Evolutionary conservation across 2,888 invertebrate species (phyloP), one percentile per base, ranked within the genome.

Genomic region (Ophion costatus): DNA sequence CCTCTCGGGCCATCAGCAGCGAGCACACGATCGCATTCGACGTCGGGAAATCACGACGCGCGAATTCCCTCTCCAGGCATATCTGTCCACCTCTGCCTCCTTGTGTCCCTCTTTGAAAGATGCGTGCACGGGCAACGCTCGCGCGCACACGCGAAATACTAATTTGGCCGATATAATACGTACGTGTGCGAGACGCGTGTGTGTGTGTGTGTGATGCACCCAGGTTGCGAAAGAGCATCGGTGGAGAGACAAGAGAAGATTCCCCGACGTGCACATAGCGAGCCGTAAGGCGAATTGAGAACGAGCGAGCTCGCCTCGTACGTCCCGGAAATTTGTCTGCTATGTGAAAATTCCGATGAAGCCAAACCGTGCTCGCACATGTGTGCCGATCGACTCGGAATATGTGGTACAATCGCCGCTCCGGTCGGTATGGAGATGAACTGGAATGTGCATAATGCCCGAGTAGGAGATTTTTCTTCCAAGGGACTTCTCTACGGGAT

Each of bases 31-130:
- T 63, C 69, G 74, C 80, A 61, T 74, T 83, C 81, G 71, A 64
- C 80, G 82, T 78, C 90, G 90, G 89, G 88, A 82, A 85, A 76
- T 74, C 66, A 67, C 59, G 45, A 74, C 67, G 67, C 82, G 59
- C 78, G 24, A 67, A 76, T 29, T 81, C 74, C 45, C 75, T 64
- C 80, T 75, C 38, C 5, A 14, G 45, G 61, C 74, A 61, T 67
- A 24, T 79, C 57, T 63, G 29, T 79, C 63, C 51, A 22, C 57
- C 61, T 67, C 67, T 24, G n/a, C 59, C 45, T 69, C 42, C 59
- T 11, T 42, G 51, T 57, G n/a, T 59, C 7, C 4, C 56, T 79
- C 64, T 73, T 79, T 20, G 64, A 56, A 38, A 74, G 22, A 70
- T 81, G 63, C 61, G 75, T 64, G 69, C 63, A 64, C 64, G 45